Conservation (phyloP, 2,888 invertebrate species). For the Aphidoletes aphidimyza region DNA sequence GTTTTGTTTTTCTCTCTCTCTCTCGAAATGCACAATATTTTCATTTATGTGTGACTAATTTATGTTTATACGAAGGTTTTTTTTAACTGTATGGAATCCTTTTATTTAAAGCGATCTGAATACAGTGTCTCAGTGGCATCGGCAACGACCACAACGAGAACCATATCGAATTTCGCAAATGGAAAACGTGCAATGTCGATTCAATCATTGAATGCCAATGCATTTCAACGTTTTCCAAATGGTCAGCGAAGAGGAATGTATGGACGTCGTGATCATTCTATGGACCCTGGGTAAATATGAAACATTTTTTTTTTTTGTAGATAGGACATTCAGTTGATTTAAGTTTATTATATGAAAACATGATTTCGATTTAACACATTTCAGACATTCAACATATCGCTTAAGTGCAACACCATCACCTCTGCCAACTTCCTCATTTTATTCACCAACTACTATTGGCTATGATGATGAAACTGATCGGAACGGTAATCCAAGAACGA, state of each 20-base stretch:
- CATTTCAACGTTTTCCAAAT: conserved; percentile 55
- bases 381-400: conserved; percentile 36
- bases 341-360: no score
- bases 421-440: neutral
- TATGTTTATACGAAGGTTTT: neutral
- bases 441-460: neutral
- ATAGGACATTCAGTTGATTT: no score
- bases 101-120: conserved; percentile 58
- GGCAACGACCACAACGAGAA: conserved; percentile 57
- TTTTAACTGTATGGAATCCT: neutral
- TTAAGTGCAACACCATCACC: conserved; percentile 56
- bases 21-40: neutral
- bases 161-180: conserved; percentile 58
- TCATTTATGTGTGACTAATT: neutral
- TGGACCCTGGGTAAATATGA: conserved; percentile 58
- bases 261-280: conserved; percentile 58
- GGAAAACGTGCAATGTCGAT: conserved; percentile 59
- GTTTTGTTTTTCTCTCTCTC: no score
- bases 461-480: conserved; percentile 16
- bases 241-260: conserved; percentile 1
- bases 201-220: conserved; percentile 58
- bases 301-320: no score
- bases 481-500: conserved; percentile 56
- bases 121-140: conserved; percentile 59
- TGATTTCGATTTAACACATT: neutral